Evolutionary conservation across 2,888 invertebrate species (phyloP).

Genomic region (Temnothorax ravouxi): DNA sequence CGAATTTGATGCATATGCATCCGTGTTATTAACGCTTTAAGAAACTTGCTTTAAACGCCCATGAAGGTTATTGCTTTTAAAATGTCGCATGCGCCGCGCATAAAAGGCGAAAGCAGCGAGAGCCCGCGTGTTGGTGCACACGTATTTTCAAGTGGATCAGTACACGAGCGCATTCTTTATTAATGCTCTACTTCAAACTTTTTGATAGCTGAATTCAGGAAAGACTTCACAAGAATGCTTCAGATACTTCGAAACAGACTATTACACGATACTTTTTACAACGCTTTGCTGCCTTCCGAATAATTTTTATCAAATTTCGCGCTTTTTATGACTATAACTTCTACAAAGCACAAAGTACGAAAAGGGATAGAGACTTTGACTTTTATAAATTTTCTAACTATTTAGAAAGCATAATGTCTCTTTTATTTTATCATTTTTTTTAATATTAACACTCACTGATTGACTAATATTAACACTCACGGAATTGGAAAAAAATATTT

Average conservation of each 20-base stretch:
- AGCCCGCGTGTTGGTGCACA: conserved; percentile 22
- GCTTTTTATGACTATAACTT: conserved; percentile 24
- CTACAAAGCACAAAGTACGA: not conserved
- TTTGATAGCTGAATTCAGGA: conserved; percentile 48
- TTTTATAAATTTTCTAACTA: not conserved
- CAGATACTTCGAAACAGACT: conserved; percentile 22
- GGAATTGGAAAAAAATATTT: not conserved
- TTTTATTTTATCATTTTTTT: not conserved
- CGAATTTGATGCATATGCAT: conserved; percentile 47
- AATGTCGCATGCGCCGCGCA: conserved; percentile 41
- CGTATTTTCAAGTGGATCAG: conserved; percentile 12
- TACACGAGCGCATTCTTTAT: conserved; percentile 44
- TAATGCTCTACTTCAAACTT: conserved; percentile 50
- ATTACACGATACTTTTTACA: conserved; percentile 23
- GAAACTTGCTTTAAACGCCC: conserved; percentile 49
- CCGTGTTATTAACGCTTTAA: conserved; percentile 51
- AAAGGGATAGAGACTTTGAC: not conserved
- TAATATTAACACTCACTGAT: not conserved
- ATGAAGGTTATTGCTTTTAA: conserved; percentile 56
- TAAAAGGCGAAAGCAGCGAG: conserved; percentile 25
- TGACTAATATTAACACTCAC: not conserved
- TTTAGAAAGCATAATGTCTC: not conserved
- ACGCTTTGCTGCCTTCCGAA: conserved; percentile 5
- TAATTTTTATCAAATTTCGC: conserved; percentile 34
- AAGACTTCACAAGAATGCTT: conserved; percentile 41